Evolutionary conservation across 1,140 invertebrate species (phyloP), one percentile per base, ranked within the genome.

Genomic region (Aradophagus sp.): DNA sequence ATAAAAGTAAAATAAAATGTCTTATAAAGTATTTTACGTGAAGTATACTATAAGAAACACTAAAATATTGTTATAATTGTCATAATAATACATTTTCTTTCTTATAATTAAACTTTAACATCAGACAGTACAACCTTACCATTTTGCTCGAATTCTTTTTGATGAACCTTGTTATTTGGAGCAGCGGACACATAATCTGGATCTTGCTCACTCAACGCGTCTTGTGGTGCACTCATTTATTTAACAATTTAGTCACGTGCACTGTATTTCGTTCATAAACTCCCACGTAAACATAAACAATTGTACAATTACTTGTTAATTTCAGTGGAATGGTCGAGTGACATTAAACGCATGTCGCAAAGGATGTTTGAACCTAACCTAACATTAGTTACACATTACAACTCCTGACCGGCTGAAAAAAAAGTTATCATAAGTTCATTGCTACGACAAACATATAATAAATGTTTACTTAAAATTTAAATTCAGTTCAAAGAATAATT

Each of bases 131-230:
- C 17, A 50, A 52, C 32, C 35, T 63, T 78, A 85, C 84, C 85
- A 79, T 77, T 84, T 73, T 84, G 78, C 66, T 86, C 82, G 6
- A 81, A 77, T 39, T 80, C 53, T 70, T 82, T 80, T 61, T 83
- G 76, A 36, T 78, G 78, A 6, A 71, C 77, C 58, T 76, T 66
- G 36, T 80, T 72, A 29, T 65, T 77, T 17, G 80, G 72, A 27
- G 65, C 73, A 11, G 79, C 58, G 5, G 74, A 73, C 41, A 76
- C 80, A 73, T 87, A 87, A 65, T 87, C 86, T 31, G 86, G 85
- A 81, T 87, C 85, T 70, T 83, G 83, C 70, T 83, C 53, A 4
- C 56, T 48, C 17, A 56, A 36, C 29, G 27, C 8, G 16, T 65
- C 39, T 45, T 62, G 58, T 26, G 47, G 39, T 32, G 48, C 19